Base-by-base conservation (phyloP, 2,888 invertebrate genomes). In the Cepaea hortensis region DNA sequence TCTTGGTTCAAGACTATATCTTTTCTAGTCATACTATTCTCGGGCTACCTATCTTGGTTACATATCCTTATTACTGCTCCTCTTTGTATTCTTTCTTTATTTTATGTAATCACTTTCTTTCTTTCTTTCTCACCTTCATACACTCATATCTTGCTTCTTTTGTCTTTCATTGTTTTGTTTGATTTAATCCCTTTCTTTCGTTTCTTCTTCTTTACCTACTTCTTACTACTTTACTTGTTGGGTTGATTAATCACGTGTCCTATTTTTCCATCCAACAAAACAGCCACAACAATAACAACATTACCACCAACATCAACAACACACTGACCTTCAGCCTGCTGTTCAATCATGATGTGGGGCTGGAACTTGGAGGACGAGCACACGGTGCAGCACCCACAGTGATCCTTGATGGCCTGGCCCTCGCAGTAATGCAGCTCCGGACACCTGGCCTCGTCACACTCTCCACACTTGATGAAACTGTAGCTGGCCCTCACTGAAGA, bases 341-440 rank as follows among this genome's bases (percentile, higher is more conserved):
- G 73, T 50, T 77, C 79, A 68, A 86, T 79, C 68, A 88, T 76
- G 76, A 87, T 76, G 85, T 90, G 91, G 0, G 91, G 91, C 82
- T 91, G 91, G 84, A 90, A 92, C 61, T 90, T 87, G 77, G 91
- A 90, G 9, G 91, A 91, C 9, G 93, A 92, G 70, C 93, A 93
- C 20, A 91, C 87, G 48, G 90, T 89, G 84, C 93, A 93, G 84
- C 93, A 93, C 0, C 91, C 91, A 85, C 93, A 93, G 76, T 90
- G 88, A 84, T 93, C 93, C 87, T 91, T 92, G 82, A 91, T 90
- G 9, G 90, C 89, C 48, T 90, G 87, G 7, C 91, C 92, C 11
- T 90, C 90, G 87, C 93, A 93, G 85, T 90, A 92, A 61, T 89
- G 89, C 70, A 92, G 86, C 82, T 90, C 89, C 9, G 92, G 91